Conservation (phyloP, 2,797 vertebrate species). For the Siniperca undulata region DNA sequence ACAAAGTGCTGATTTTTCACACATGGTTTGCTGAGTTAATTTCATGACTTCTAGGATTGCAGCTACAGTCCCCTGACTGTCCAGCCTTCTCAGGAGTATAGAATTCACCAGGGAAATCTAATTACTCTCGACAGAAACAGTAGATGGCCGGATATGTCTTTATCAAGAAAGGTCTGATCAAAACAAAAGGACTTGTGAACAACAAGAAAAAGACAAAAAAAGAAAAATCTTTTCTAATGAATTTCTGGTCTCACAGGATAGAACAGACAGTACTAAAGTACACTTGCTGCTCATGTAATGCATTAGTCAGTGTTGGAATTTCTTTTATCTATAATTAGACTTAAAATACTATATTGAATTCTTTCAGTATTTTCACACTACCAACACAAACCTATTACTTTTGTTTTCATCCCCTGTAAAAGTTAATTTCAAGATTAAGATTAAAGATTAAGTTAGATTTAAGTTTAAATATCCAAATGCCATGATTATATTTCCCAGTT, state of each 20-base stretch:
- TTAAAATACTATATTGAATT: neutral
- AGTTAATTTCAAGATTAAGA: neutral
- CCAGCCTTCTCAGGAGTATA: constrained; percentile 76
- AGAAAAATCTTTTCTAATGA: neutral
- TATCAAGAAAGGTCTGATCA: constrained; percentile 39
- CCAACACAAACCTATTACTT: neutral
- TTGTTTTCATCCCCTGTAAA: neutral
- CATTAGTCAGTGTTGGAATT: neutral
- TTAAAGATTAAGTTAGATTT: too few relatives aligned
- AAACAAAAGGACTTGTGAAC: constrained; percentile 47
- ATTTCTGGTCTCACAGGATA: neutral
- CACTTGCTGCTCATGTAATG: neutral
- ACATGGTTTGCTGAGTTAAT: constrained; percentile 61
- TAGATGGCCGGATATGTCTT: constrained; percentile 51
- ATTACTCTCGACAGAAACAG: constrained; percentile 67
- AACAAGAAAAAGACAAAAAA: constrained; percentile 22
- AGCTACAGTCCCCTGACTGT: constrained; percentile 29
- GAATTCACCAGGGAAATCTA: constrained; percentile 71
- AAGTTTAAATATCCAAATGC: neutral
- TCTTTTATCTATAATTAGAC: neutral
- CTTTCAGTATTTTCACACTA: neutral
- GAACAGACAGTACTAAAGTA: constrained; percentile 4
- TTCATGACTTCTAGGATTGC: constrained; percentile 68
- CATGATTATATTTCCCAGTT: neutral
- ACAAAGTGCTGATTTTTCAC: constrained; percentile 63